These are phyloP conservation scores for Phylloscopus trochiloides DNA, from an alignment of 2,113 vertebrate species.

Conservation along the genomic window DNA sequence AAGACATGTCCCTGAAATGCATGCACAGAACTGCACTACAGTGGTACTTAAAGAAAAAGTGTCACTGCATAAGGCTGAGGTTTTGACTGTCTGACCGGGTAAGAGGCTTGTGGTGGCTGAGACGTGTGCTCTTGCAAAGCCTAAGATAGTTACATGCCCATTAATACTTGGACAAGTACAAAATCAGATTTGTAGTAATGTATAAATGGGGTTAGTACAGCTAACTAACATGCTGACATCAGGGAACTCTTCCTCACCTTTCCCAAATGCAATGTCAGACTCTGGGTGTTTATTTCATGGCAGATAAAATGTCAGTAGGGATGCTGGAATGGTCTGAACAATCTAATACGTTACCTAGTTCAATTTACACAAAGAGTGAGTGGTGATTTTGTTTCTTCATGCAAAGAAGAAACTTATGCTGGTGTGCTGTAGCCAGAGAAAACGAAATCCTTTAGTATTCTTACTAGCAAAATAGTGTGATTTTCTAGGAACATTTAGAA, in stretches of 20 bases:
- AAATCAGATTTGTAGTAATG: neutral
- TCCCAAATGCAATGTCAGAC: neutral
- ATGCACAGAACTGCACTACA: neutral
- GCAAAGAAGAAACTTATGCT: neutral
- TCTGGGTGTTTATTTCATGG: neutral
- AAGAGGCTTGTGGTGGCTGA: neutral
- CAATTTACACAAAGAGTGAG: neutral
- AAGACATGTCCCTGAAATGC: neutral
- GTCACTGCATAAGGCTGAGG: neutral
- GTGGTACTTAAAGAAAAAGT: neutral
- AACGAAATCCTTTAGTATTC: accelerated
- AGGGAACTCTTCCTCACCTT: neutral
- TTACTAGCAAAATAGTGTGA: neutral
- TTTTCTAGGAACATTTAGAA: neutral
- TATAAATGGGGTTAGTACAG: neutral
- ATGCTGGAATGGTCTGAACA: neutral
- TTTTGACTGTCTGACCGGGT: neutral
- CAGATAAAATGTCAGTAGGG: neutral
- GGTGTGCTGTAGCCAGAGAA: neutral
- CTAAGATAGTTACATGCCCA: neutral
- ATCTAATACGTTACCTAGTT: neutral
- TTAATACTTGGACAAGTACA: neutral
- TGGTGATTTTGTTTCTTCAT: neutral
- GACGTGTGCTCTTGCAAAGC: neutral
- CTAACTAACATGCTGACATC: neutral